Conservation (phyloP, 2,113 vertebrate species). For the Epinephelus cyanopodus region DNA sequence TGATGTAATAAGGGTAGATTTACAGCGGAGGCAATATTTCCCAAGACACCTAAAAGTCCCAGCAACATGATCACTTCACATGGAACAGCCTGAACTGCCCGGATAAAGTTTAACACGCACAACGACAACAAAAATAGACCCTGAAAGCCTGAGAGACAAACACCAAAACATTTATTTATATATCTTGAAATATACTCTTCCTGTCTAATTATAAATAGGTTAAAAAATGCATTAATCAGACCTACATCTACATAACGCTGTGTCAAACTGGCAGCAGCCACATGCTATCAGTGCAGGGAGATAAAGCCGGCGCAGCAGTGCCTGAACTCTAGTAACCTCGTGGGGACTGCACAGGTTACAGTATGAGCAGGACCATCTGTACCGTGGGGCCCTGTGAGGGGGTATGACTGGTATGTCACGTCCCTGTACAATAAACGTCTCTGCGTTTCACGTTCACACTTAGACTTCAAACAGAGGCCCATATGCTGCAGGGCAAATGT, state of each 20-base stretch:
- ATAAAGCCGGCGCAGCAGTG: neutral
- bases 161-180: neutral
- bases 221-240: neutral
- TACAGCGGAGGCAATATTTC: constrained; percentile 36
- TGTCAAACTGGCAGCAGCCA: neutral
- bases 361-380: constrained; percentile 54
- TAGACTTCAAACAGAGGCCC: constrained; percentile 21
- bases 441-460: neutral
- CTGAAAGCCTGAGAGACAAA: neutral
- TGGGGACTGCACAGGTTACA: constrained; percentile 30
- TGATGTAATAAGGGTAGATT: constrained; percentile 67
- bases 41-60: neutral
- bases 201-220: neutral
- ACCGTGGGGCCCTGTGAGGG: constrained; percentile 57
- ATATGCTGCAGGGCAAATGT: constrained; percentile 3
- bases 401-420: constrained; percentile 18
- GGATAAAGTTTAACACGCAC: neutral
- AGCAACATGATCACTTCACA: constrained; percentile 4
- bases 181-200: neutral
- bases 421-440: constrained; percentile 24
- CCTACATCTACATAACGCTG: neutral
- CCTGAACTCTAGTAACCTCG: constrained; percentile 73
- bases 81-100: constrained; percentile 1
- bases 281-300: neutral
- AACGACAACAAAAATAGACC: neutral